Percentiles rank a stretch among this genome's conserved stretches.
These are phyloP conservation scores for Omphaloscelis lunosa DNA, from an alignment of 2,888 invertebrate genomes.

Conservation along the genomic window DNA sequence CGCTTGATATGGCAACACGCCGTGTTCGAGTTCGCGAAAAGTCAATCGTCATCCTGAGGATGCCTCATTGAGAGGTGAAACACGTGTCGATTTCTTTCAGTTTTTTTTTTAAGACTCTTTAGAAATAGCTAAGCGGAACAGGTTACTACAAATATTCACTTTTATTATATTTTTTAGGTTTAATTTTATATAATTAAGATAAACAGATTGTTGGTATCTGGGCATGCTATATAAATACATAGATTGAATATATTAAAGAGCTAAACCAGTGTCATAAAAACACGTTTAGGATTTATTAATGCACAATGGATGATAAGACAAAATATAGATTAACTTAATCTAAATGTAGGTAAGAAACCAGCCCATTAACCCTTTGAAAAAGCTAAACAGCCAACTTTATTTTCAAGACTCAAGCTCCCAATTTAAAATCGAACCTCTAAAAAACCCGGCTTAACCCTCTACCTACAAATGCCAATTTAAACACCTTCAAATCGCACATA, in stretches of 20 bases:
- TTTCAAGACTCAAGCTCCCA: not conserved
- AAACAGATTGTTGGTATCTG: not conserved
- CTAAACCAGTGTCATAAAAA: not conserved
- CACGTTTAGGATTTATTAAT: not conserved
- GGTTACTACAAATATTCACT: too few species aligned
- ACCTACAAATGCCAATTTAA: slow-evolving; percentile 41
- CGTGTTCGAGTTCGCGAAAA: too few species aligned
- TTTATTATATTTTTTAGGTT: too few species aligned
- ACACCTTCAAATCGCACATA: slow-evolving; percentile 23
- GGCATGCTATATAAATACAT: not conserved
- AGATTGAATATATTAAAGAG: not conserved
- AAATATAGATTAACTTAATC: not conserved
- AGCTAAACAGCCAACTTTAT: not conserved
- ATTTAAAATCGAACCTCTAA: slow-evolving; percentile 16
- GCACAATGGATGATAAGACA: too few species aligned
- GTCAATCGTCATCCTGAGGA: too few species aligned
- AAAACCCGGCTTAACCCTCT: slow-evolving; percentile 7
- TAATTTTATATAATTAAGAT: not conserved
- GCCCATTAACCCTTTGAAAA: not conserved
- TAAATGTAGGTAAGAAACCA: not conserved
- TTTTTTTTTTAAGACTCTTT: too few species aligned
- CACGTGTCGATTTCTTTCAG: too few species aligned
- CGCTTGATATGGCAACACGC: too few species aligned
- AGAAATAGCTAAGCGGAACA: too few species aligned
- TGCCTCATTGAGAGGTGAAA: too few species aligned